These are phyloP conservation scores for Scelioninae gen. 1 DNA, from an alignment of 2,888 invertebrate genomes.

Conservation along the genomic window DNA sequence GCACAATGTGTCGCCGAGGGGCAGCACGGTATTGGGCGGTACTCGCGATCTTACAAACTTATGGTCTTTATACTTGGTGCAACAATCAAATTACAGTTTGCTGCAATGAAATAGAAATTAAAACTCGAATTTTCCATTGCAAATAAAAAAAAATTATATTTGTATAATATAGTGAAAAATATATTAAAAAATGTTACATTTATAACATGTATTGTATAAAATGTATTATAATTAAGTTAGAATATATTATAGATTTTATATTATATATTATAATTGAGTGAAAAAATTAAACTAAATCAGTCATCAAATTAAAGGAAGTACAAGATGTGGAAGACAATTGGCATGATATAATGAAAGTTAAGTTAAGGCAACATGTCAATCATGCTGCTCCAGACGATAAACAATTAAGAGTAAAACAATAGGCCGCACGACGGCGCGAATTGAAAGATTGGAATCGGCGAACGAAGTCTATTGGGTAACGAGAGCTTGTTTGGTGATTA, in stretches of 20 bases:
- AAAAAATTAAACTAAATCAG: too few relatives aligned
- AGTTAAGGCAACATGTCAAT: background rate
- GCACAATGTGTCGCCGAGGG: constrained; percentile 69
- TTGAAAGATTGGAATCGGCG: constrained; percentile 51
- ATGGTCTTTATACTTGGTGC: constrained; percentile 46
- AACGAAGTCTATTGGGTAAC: constrained; percentile 43
- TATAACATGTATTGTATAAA: too few relatives aligned
- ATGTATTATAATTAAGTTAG: too few relatives aligned
- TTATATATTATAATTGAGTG: too few relatives aligned
- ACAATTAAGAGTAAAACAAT: constrained; percentile 18
- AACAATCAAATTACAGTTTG: constrained; percentile 41
- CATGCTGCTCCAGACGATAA: background rate
- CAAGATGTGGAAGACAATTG: too few relatives aligned
- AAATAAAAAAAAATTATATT: too few relatives aligned
- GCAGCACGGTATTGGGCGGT: constrained; percentile 65
- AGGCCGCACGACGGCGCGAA: constrained; percentile 16
- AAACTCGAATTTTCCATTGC: background rate
- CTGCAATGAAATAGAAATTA: background rate
- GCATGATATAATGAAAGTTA: background rate
- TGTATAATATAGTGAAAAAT: too few relatives aligned
- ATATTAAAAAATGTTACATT: too few relatives aligned
- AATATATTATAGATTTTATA: too few relatives aligned
- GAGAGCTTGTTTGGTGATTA: constrained; percentile 33
- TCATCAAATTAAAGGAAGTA: too few relatives aligned
- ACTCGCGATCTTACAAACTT: constrained; percentile 58